Evolutionary conservation across 2,797 vertebrate genomes (phyloP).

Genomic region (Potorous gilbertii): DNA sequence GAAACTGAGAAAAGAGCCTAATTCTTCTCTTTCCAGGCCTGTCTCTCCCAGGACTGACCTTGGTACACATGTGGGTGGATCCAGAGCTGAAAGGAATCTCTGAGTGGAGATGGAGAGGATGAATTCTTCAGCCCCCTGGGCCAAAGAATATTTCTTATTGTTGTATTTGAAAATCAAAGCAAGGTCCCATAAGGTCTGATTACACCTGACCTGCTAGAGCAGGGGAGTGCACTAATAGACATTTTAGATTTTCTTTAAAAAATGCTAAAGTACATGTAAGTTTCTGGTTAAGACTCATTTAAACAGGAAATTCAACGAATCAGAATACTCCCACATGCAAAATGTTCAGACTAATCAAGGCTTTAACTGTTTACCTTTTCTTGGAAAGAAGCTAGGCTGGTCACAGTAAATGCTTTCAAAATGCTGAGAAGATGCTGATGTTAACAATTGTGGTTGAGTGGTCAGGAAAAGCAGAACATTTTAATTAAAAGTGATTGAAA

Average conservation of each 20-base stretch:
- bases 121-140: background rate
- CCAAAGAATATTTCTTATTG: background rate
- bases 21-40: background rate
- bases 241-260: background rate
- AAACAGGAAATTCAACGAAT: constrained; percentile 61
- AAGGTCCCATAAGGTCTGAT: background rate
- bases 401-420: constrained; percentile 46
- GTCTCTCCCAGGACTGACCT: background rate
- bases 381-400: constrained; percentile 60
- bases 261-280: constrained; percentile 1
- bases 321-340: constrained; percentile 44
- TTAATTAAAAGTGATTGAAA: constrained; percentile 71
- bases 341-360: constrained; percentile 62
- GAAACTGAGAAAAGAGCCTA: background rate
- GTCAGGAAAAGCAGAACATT: constrained; percentile 61
- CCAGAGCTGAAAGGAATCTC: background rate
- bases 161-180: background rate
- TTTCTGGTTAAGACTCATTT: constrained; percentile 47
- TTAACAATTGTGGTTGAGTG: constrained; percentile 63
- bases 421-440: constrained; percentile 57
- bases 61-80: background rate
- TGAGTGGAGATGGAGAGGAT: background rate
- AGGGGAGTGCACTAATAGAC: background rate
- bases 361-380: constrained; percentile 63
- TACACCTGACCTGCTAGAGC: background rate